Evolutionary conservation across 2,888 invertebrate species (phyloP).

Genomic region (Phorcus lineatus): DNA sequence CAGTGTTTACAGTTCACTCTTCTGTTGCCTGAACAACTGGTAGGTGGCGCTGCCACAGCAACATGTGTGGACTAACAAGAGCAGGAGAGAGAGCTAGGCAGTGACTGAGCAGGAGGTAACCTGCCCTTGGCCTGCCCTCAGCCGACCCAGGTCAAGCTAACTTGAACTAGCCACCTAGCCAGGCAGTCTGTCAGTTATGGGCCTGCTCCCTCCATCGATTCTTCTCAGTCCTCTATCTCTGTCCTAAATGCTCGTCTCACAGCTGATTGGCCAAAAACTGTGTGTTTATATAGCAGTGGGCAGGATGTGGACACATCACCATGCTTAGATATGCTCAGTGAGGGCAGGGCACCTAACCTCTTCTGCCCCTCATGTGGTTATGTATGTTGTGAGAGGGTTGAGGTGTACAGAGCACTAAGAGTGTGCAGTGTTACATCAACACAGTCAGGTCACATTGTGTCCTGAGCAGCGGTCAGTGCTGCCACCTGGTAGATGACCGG

Average conservation of each 20-base stretch:
- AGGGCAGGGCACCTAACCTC: not conserved
- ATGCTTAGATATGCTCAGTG: not conserved
- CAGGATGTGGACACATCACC: not conserved
- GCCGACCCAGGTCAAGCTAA: not conserved
- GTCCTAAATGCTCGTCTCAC: not conserved
- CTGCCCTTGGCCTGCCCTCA: slow-evolving; percentile 13
- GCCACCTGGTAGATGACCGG: not conserved
- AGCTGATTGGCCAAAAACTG: slow-evolving; percentile 4
- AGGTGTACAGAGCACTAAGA: not conserved
- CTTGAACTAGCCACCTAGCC: not conserved
- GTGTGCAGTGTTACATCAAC: slow-evolving; percentile 7
- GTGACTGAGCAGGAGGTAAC: not conserved
- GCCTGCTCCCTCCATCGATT: not conserved
- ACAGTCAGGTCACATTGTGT: not conserved
- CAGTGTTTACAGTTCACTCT: too few relatives aligned
- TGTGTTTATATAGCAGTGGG: slow-evolving; percentile 4
- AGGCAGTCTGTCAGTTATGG: not conserved
- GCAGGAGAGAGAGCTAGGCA: too few relatives aligned
- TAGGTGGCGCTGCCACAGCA: too few relatives aligned
- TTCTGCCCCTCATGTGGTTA: not conserved
- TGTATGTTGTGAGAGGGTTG: not conserved
- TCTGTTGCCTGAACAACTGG: too few relatives aligned
- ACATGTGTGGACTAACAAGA: too few relatives aligned
- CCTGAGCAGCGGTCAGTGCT: not conserved
- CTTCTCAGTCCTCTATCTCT: not conserved